Conservation (phyloP, 2,797 vertebrate species). For the Nothura maculosa region DNA sequence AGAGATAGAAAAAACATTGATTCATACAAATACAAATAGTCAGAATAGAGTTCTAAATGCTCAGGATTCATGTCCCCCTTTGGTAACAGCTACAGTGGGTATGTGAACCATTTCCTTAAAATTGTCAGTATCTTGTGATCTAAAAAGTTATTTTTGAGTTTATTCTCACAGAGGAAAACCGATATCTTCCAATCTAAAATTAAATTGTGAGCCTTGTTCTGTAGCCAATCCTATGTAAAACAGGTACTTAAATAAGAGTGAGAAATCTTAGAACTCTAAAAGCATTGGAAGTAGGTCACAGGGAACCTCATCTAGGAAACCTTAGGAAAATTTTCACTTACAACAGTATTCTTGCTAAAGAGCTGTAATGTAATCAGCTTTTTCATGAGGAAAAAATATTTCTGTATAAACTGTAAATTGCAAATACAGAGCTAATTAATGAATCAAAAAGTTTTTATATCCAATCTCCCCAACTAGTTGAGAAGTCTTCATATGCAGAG, state of each 20-base stretch:
- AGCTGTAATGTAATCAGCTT: slow-evolving; percentile 61
- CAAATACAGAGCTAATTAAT: slow-evolving; percentile 58
- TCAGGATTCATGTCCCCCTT: slow-evolving; percentile 4
- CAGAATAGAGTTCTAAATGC: slow-evolving; percentile 36
- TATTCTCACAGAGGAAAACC: slow-evolving; percentile 73
- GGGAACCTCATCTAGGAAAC: slow-evolving; percentile 39
- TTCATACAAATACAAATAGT: slow-evolving; percentile 22
- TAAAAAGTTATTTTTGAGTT: slow-evolving; percentile 76
- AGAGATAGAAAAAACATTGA: background rate
- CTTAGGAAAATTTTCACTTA: slow-evolving; percentile 69
- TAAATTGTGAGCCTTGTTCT: slow-evolving; percentile 66
- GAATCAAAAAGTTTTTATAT: slow-evolving; percentile 54
- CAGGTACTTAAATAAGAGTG: slow-evolving; percentile 70
- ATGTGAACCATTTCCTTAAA: slow-evolving; percentile 69
- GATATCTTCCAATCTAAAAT: slow-evolving; percentile 74
- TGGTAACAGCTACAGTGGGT: slow-evolving; percentile 17
- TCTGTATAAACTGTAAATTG: slow-evolving; percentile 60
- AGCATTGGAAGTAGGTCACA: slow-evolving; percentile 76
- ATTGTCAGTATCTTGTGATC: slow-evolving; percentile 64
- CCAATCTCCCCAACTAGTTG: background rate
- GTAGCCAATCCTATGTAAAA: slow-evolving; percentile 59
- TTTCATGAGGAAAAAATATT: slow-evolving; percentile 41
- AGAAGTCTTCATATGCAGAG: slow-evolving; percentile 16
- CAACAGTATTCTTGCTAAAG: slow-evolving; percentile 68
- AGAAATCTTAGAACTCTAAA: slow-evolving; percentile 67